Percentiles rank a stretch among this genome's conserved stretches.
phyloP scores from a whole-genome alignment of 2,888 invertebrate species.

The Stomorhina lunata region DNA sequence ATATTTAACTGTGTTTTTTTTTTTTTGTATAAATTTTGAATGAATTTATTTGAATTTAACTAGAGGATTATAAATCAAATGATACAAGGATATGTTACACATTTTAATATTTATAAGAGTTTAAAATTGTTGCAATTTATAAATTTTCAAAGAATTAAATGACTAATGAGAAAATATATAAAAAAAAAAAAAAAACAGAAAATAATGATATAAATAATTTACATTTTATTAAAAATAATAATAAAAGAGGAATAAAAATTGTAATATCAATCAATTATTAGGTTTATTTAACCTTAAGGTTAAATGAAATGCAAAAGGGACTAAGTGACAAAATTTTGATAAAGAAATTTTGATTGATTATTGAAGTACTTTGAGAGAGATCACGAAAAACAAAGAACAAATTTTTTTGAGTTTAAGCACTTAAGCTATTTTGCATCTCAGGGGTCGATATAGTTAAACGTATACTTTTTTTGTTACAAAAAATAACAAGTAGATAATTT shows the following conservation, averaged over 20 bases:
- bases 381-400: too few relatives aligned
- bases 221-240: conserved; percentile 30
- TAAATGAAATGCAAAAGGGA: too few relatives aligned
- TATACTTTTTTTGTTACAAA: conserved; percentile 40
- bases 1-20: not conserved
- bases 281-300: too few relatives aligned
- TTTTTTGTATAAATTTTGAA: too few relatives aligned
- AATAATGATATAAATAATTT: conserved; percentile 34
- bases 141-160: conserved; percentile 17
- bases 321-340: too few relatives aligned
- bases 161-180: not conserved
- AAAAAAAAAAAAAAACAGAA: not conserved
- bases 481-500: not conserved
- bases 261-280: conserved; percentile 41
- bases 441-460: conserved; percentile 39
- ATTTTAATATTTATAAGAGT: conserved; percentile 5
- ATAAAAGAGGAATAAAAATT: not conserved
- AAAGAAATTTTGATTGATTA: too few relatives aligned
- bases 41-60: conserved; percentile 18
- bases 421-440: too few relatives aligned
- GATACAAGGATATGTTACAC: conserved; percentile 58
- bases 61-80: conserved; percentile 20
- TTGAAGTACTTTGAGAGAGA: too few relatives aligned
- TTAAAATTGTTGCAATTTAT: not conserved
- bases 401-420: too few relatives aligned